Evolutionary conservation across 2,113 vertebrate genomes (phyloP).

Genomic region (Oreochromis tanganicae): DNA sequence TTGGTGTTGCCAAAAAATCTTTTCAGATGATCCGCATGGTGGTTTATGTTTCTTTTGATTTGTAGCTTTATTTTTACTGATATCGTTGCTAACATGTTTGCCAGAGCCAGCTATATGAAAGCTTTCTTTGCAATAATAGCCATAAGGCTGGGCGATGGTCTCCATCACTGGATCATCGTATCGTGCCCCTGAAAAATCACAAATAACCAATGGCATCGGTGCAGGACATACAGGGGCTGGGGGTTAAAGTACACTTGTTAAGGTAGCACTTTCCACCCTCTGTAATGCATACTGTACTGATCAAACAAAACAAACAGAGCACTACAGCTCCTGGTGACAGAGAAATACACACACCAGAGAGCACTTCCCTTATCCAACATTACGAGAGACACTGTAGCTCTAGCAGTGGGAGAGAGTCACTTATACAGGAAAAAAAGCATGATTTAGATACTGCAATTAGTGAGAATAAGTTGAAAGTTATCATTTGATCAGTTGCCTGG

Average conservation of each 20-base stretch:
- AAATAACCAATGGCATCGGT: not conserved
- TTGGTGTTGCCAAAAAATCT: not conserved
- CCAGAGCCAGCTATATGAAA: not conserved
- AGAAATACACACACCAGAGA: not conserved
- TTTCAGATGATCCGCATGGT: not conserved
- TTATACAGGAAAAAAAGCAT: not conserved
- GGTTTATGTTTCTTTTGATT: not conserved
- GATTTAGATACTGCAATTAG: fast-evolving
- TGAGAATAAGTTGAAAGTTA: fast-evolving
- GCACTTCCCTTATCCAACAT: not conserved
- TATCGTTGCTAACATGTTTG: not conserved
- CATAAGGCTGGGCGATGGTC: not conserved
- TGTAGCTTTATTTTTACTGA: not conserved
- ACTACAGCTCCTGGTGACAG: not conserved
- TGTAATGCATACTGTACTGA: not conserved
- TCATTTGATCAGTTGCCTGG: not conserved
- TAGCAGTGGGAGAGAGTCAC: fast-evolving
- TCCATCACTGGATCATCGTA: not conserved
- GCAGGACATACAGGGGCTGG: not conserved
- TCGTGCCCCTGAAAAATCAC: not conserved
- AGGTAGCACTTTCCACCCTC: not conserved
- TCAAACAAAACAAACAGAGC: not conserved
- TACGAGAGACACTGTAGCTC: not conserved
- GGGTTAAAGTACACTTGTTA: not conserved
- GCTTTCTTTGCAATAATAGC: not conserved